phyloP scores from a whole-genome alignment of 2,888 invertebrate species.

The Phyllotreta cruciferae region DNA sequence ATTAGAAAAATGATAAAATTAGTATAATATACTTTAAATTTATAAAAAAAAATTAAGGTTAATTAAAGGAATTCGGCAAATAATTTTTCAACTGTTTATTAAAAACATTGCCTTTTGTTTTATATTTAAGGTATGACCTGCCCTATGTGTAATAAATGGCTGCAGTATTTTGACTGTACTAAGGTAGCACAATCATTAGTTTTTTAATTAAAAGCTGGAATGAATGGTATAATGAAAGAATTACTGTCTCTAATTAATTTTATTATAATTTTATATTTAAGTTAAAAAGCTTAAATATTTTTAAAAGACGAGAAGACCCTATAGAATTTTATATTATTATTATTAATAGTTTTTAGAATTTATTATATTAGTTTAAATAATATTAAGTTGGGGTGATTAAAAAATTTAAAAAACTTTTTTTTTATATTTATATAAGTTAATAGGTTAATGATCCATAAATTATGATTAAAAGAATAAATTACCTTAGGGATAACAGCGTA shows the following conservation, averaged over 20 bases:
- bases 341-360: neutral
- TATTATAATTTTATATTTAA: constrained; percentile 66
- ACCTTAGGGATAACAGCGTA: constrained; percentile 87
- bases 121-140: constrained; percentile 76
- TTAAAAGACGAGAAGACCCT: constrained; percentile 68
- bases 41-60: no score
- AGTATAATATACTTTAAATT: no score
- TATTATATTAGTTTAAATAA: neutral
- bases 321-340: constrained; percentile 53
- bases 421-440: constrained; percentile 56
- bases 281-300: constrained; percentile 71
- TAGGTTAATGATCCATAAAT: constrained; percentile 66
- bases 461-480: constrained; percentile 74
- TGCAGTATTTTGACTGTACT: constrained; percentile 80
- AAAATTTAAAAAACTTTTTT: constrained; percentile 68
- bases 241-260: constrained; percentile 66
- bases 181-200: constrained; percentile 84
- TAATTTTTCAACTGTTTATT: no score
- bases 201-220: constrained; percentile 81
- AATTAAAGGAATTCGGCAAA: no score
- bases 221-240: constrained; percentile 76
- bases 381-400: constrained; percentile 73
- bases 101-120: no score
- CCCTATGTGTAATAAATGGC: constrained; percentile 75
- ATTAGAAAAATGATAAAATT: no score